phyloP scores from a whole-genome alignment of 2,113 vertebrate genomes.

The Onychorhynchus coronatus region DNA sequence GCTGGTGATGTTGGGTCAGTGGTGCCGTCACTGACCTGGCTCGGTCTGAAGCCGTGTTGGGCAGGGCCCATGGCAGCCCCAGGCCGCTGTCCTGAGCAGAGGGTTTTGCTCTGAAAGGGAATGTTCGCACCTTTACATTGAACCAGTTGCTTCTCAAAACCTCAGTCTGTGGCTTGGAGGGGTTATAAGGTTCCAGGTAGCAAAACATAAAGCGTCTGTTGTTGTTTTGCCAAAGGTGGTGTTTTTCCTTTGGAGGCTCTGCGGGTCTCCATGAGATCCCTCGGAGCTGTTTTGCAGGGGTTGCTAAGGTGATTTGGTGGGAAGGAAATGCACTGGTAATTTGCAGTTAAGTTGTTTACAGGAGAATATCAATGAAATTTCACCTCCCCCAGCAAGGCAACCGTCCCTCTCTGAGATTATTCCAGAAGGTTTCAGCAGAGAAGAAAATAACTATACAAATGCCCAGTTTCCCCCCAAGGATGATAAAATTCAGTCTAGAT shows the following conservation, averaged over 20 bases:
- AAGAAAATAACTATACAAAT: background rate
- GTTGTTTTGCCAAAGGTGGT: background rate
- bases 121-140: background rate
- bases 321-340: slow-evolving; percentile 44
- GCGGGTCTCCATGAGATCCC: background rate
- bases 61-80: background rate
- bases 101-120: background rate
- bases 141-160: background rate
- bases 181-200: background rate
- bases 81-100: background rate
- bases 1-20: background rate
- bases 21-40: background rate
- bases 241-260: background rate
- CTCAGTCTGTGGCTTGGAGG: background rate
- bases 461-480: background rate
- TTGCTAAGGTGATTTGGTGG: slow-evolving; percentile 73
- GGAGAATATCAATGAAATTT: slow-evolving; percentile 57
- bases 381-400: background rate
- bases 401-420: background rate
- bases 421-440: background rate
- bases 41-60: rapidly evolving
- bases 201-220: background rate
- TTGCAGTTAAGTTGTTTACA: slow-evolving; percentile 66
- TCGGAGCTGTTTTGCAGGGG: slow-evolving; percentile 41
- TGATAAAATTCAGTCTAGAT: rapidly evolving